Evolutionary conservation across 2,113 vertebrate genomes (phyloP).

Genomic region (Paralichthys olivaceus): DNA sequence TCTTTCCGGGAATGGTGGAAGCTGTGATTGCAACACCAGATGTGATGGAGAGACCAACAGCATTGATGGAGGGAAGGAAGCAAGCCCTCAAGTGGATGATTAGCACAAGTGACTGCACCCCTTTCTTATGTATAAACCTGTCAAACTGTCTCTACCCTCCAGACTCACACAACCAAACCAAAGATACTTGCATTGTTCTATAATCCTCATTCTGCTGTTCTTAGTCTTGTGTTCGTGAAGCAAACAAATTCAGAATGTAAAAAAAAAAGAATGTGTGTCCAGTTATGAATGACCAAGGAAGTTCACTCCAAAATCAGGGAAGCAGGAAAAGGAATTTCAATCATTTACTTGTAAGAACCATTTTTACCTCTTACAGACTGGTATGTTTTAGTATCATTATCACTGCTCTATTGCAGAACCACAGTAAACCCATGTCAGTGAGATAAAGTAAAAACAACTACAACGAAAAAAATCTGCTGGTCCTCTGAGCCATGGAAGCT

Average conservation of each 20-base stretch:
- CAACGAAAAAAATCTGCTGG: slow-evolving; percentile 14
- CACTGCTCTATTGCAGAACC: background rate
- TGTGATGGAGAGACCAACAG: slow-evolving; percentile 34
- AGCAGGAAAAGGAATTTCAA: background rate
- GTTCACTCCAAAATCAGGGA: background rate
- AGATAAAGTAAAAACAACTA: slow-evolving; percentile 33
- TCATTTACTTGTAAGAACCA: background rate
- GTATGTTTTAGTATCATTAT: background rate
- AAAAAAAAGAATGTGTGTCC: background rate
- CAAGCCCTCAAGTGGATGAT: slow-evolving; percentile 43
- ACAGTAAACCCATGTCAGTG: slow-evolving; percentile 7
- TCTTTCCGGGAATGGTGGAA: slow-evolving; percentile 17
- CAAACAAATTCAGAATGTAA: background rate
- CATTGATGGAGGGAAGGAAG: slow-evolving; percentile 52
- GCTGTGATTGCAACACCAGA: slow-evolving; percentile 50
- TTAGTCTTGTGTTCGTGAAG: background rate
- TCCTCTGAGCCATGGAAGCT: slow-evolving; percentile 53
- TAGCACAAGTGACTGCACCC: slow-evolving; percentile 8
- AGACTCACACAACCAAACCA: background rate
- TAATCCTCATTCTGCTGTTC: background rate
- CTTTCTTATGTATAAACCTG: slow-evolving; percentile 10
- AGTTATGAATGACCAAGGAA: background rate
- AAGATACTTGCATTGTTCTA: background rate
- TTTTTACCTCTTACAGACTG: background rate
- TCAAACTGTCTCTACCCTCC: background rate